A percentile compares a stretch with the other conserved stretches of the same genome.
Conservation (phyloP, 1,140 invertebrate genomes). For the Glossosoma conforme region DNA sequence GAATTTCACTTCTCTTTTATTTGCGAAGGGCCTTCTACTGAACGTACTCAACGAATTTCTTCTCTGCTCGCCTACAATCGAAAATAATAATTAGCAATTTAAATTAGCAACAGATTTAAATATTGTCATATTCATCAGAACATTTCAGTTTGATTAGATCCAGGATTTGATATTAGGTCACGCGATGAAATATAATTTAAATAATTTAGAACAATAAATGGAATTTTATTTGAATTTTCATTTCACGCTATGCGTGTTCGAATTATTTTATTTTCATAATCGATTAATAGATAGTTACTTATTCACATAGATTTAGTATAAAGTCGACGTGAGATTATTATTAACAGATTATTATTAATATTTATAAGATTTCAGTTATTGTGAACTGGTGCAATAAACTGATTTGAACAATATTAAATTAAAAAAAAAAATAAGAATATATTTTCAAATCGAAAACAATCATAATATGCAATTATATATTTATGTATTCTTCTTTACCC, state of each 20-base stretch:
- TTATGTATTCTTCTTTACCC: neutral
- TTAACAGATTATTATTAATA: neutral
- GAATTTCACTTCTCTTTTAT: constrained; percentile 20
- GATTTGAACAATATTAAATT: neutral
- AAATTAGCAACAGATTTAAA: too few species aligned
- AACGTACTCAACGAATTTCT: constrained; percentile 27
- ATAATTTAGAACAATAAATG: too few species aligned
- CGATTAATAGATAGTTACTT: too few species aligned
- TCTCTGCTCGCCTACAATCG: constrained; percentile 19
- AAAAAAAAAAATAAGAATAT: neutral
- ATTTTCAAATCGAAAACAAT: neutral
- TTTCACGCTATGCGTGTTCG: too few species aligned
- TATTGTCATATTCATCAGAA: too few species aligned
- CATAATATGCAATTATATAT: neutral
- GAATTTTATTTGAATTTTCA: too few species aligned
- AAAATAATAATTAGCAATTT: constrained; percentile 5
- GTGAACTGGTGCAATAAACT: neutral
- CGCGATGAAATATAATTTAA: too few species aligned
- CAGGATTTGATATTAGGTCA: too few species aligned
- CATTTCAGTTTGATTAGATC: too few species aligned
- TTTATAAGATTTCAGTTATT: neutral
- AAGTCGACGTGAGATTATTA: neutral
- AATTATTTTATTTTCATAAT: too few species aligned
- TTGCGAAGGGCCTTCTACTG: constrained; percentile 9
- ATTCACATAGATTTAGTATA: too few species aligned